Percentiles rank a stretch among this genome's conserved stretches.
Conservation (phyloP, 2,888 invertebrate species). For the Chymomyza amoena region DNA sequence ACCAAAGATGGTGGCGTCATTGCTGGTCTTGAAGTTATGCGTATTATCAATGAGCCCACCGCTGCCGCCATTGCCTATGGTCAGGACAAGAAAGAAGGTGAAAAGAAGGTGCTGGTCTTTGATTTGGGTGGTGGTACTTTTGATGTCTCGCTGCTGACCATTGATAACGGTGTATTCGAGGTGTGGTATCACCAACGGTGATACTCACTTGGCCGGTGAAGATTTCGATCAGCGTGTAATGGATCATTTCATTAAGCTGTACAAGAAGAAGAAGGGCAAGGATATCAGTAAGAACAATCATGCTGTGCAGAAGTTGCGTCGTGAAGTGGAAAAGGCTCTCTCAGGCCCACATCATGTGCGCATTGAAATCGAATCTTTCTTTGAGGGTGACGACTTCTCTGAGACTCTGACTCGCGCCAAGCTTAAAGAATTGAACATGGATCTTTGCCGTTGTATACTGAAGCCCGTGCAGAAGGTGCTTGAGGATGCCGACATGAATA, state of each 20-base stretch:
- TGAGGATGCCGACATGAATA: conserved; percentile 99
- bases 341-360: conserved; percentile 95
- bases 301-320: conserved; percentile 96
- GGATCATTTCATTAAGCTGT: conserved; percentile 99
- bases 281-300: conserved; percentile 96
- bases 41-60: conserved; percentile 99
- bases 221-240: conserved; percentile 99
- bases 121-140: conserved; percentile 99
- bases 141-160: conserved; percentile 98
- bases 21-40: conserved; percentile 81
- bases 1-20: conserved; percentile 99
- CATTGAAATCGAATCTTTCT: conserved; percentile 99
- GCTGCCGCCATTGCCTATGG: conserved; percentile 98
- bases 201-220: conserved; percentile 98
- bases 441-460: conserved; percentile 92
- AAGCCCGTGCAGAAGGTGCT: conserved; percentile 97
- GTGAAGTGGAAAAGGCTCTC: conserved; percentile 98
- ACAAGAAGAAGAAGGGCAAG: conserved; percentile 99
- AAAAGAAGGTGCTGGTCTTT: conserved; percentile 98
- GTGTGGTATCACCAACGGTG: conserved; percentile 84
- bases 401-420: conserved; percentile 98
- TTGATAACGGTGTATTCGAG: conserved; percentile 99
- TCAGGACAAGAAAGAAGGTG: conserved; percentile 97
- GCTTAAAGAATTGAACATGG: conserved; percentile 99
- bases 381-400: conserved; percentile 98